Evolutionary conservation across 2,113 vertebrate genomes (phyloP).

Genomic region (Nerophis ophidion): DNA sequence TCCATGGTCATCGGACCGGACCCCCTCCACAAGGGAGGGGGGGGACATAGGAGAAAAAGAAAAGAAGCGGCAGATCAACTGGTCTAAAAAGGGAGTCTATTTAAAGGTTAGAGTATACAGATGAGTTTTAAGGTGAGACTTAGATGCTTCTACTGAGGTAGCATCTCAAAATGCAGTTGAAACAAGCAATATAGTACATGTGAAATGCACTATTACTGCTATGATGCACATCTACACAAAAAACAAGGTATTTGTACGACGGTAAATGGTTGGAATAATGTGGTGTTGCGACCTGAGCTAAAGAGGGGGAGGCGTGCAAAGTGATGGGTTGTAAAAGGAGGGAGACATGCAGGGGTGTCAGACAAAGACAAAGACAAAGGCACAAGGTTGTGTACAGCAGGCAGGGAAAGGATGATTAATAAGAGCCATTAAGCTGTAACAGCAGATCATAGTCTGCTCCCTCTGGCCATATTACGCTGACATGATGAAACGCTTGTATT

Average conservation of each 20-base stretch:
- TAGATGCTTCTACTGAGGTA: too few species aligned
- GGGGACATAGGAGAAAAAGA: too few species aligned
- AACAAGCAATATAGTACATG: too few species aligned
- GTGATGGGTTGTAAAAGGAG: constrained; percentile 14
- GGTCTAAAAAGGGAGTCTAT: too few species aligned
- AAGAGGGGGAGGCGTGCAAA: constrained; percentile 6
- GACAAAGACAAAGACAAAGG: constrained; percentile 50
- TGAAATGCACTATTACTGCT: too few species aligned
- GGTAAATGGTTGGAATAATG: constrained; percentile 12
- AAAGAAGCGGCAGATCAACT: too few species aligned
- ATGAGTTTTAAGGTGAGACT: too few species aligned
- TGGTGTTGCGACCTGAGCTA: constrained; percentile 15
- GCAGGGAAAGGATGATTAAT: constrained; percentile 57
- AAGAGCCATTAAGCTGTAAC: constrained; percentile 63
- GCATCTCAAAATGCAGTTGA: too few species aligned
- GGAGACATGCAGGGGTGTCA: constrained; percentile 36
- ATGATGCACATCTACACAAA: background rate
- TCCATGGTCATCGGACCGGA: too few species aligned
- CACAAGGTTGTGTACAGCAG: constrained; percentile 43
- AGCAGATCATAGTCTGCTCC: constrained; percentile 66
- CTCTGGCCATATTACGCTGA: constrained; percentile 61
- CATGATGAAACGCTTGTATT: constrained; percentile 63
- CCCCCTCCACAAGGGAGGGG: too few species aligned
- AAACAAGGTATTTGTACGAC: background rate
- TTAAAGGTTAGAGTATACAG: too few species aligned